Conservation (phyloP, 2,888 invertebrate genomes). For the Imbricaverruca yamaguchii region DNA sequence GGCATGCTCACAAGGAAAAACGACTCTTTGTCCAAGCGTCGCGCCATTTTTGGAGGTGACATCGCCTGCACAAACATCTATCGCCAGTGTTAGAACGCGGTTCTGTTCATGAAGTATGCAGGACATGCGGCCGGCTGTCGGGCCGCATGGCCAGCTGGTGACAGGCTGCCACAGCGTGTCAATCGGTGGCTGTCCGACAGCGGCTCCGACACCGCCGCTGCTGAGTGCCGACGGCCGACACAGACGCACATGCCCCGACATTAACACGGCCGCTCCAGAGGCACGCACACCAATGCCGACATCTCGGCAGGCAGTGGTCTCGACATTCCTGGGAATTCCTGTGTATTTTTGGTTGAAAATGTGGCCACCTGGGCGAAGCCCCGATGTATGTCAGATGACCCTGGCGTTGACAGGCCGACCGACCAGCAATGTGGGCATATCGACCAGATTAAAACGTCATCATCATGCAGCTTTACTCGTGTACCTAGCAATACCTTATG, state of each 20-base stretch:
- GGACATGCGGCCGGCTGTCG: neutral
- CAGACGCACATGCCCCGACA: too few species aligned
- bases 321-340: neutral
- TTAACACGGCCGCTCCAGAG: too few species aligned
- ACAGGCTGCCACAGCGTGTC: slow-evolving; percentile 9
- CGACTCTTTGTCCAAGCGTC: neutral
- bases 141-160: neutral
- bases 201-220: too few species aligned
- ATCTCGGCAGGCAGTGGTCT: neutral
- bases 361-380: neutral
- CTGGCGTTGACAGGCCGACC: neutral
- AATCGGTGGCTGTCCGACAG: slow-evolving; percentile 6
- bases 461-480: neutral
- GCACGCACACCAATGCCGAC: neutral
- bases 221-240: neutral
- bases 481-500: neutral
- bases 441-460: slow-evolving; percentile 14
- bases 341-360: neutral
- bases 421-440: neutral
- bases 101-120: slow-evolving; percentile 34
- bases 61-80: slow-evolving; percentile 39
- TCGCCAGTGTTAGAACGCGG: slow-evolving; percentile 45
- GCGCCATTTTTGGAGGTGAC: neutral
- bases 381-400: slow-evolving; percentile 23
- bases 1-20: neutral